A percentile compares a stretch with the other conserved stretches of the same genome.
Conservation (phyloP, 2,888 invertebrate species). For the Ormyrus thymus region DNA sequence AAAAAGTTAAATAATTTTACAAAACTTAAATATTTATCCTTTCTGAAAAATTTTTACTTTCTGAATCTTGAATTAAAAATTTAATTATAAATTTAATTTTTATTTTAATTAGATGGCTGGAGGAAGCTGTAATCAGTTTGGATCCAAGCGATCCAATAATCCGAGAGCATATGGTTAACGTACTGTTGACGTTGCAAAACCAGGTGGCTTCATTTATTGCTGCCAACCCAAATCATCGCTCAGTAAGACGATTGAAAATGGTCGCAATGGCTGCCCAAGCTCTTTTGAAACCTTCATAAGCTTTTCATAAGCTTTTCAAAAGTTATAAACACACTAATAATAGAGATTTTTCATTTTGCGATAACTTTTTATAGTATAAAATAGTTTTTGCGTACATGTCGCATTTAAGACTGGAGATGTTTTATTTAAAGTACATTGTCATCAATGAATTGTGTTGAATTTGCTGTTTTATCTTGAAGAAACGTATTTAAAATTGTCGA, state of each 20-base stretch:
- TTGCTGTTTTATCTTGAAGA: slow-evolving; percentile 33
- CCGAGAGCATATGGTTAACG: slow-evolving; percentile 87
- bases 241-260: slow-evolving; percentile 82
- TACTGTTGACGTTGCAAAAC: slow-evolving; percentile 85
- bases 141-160: slow-evolving; percentile 86
- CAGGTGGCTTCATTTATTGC: slow-evolving; percentile 84
- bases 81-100: background rate
- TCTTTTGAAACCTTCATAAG: slow-evolving; percentile 72
- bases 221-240: slow-evolving; percentile 81
- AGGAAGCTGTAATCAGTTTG: slow-evolving; percentile 90
- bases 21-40: too few species aligned
- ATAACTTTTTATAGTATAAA: slow-evolving; percentile 40
- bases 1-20: too few species aligned
- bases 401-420: slow-evolving; percentile 54
- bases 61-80: background rate
- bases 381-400: slow-evolving; percentile 44
- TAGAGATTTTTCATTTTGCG: slow-evolving; percentile 49
- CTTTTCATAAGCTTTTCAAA: slow-evolving; percentile 55
- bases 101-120: slow-evolving; percentile 82
- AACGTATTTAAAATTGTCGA: slow-evolving; percentile 40
- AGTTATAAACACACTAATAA: slow-evolving; percentile 33
- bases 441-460: slow-evolving; percentile 39
- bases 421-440: slow-evolving; percentile 50
- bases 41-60: background rate
- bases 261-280: slow-evolving; percentile 83